Percentiles rank a stretch among this genome's conserved stretches.
Evolutionary conservation across 2,888 invertebrate species (phyloP).

Genomic region (Oxystoma pomonae): DNA sequence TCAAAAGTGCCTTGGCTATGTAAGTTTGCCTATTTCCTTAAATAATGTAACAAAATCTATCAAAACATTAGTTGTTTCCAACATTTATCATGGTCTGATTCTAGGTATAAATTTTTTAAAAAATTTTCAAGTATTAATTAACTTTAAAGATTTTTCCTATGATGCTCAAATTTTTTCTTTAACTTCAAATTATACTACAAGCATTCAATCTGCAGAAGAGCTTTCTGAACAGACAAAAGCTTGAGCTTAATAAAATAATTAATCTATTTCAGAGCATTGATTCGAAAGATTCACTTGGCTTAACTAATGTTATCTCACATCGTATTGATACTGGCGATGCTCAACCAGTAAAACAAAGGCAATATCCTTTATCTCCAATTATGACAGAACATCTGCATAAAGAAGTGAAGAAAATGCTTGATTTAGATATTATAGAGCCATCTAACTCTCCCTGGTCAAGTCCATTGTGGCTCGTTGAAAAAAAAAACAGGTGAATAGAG

Average conservation of each 20-base stretch:
- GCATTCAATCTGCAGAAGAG: neutral
- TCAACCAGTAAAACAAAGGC: conserved; percentile 10
- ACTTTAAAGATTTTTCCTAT: conserved; percentile 7
- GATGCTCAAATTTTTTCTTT: neutral
- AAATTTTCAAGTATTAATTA: neutral
- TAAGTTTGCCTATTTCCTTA: conserved; percentile 1
- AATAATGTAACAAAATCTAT: conserved; percentile 5
- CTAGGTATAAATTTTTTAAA: conserved; percentile 12
- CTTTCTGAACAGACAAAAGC: neutral
- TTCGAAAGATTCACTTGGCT: conserved; percentile 1
- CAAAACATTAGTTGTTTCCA: conserved; percentile 9
- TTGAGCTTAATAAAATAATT: neutral
- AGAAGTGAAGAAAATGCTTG: conserved; percentile 10
- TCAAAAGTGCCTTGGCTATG: conserved; percentile 4
- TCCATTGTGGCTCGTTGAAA: conserved; percentile 31
- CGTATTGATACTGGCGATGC: conserved; percentile 12
- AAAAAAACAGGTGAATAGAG: conserved; percentile 28
- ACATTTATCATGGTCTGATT: conserved; percentile 3
- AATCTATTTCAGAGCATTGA: conserved; percentile 5
- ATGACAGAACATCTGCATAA: conserved; percentile 12
- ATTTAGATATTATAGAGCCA: conserved; percentile 19
- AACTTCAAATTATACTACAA: neutral
- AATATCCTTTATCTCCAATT: conserved; percentile 13
- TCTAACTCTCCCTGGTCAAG: conserved; percentile 32
- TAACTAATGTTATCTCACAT: conserved; percentile 6